Base-by-base conservation (phyloP, 2,888 invertebrate genomes). In the Andrena chrysosceles region DNA sequence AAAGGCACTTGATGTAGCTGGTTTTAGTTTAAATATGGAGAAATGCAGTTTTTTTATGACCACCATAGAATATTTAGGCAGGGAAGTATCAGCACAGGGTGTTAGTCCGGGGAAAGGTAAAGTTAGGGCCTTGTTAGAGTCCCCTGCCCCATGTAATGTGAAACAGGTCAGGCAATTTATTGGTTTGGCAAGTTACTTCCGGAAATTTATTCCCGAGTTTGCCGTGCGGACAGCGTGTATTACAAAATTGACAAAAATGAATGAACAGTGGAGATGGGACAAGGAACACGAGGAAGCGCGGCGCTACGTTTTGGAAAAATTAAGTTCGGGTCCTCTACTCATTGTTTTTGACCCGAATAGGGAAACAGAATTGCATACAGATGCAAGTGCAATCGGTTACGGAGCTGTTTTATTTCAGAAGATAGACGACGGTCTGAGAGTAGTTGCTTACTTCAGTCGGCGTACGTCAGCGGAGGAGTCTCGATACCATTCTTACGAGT, bases 21-120 rank as follows among this genome's bases (percentile, higher is more conserved):
- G 48, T 8, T 70, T 48, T 48, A 42, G 59, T 5, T 16, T 49
- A 49, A 66, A 66, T 20, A 48, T 66, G 1, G 16, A 56, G 13
- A 69, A 69, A 20, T 69, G 56, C 26, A 23, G 16, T 13, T 67
- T 67, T n/a, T 31, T 67, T 0, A n/a, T 52, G 10, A 52, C 52
- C 7, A 64, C 81, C 66, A 78, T 93, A 0, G 81, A 89, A 7
- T 91, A 89, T 69, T 76, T 92, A 23, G 92, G 93, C 1, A 89
- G 91, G 70, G 63, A 85, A 3, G 81, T 92, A 4, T 80, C 79
- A 6, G 62, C 64, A 3, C 68, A 81, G 0, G 89, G 89, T 35
- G 76, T 92, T 16, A 63, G 77, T 23, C 86, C 83, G 0, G 83
- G 85, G 8, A 75, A 26, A 13, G 16, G 3, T 4, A 63, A 72